These are phyloP conservation scores for Diarsia rubi DNA, from an alignment of 2,888 invertebrate genomes.

Conservation along the genomic window DNA sequence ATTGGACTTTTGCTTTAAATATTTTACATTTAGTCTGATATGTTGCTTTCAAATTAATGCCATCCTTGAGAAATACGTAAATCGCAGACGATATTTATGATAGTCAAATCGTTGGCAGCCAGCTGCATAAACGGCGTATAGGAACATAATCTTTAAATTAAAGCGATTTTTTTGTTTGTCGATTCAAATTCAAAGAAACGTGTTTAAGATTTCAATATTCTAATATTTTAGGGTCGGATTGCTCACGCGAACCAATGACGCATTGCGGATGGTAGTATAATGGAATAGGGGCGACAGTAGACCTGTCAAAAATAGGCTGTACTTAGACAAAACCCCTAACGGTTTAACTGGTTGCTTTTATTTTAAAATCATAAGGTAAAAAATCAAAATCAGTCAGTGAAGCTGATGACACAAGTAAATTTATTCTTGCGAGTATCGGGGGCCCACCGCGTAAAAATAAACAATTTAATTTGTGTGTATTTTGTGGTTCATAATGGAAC, in stretches of 20 bases:
- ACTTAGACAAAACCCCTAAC: background rate
- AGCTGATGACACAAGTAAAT: background rate
- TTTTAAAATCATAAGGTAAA: background rate
- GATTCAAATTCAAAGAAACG: background rate
- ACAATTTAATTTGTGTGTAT: background rate
- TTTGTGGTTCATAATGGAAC: background rate
- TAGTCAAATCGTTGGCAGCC: slow-evolving; percentile 10
- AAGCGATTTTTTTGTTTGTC: background rate
- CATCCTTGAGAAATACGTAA: background rate
- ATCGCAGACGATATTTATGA: background rate
- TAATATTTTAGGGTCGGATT: background rate
- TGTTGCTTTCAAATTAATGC: slow-evolving; percentile 1
- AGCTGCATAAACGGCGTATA: background rate
- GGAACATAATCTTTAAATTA: slow-evolving; percentile 3
- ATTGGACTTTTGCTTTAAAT: slow-evolving; percentile 1
- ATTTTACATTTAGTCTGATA: background rate
- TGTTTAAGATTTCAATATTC: background rate
- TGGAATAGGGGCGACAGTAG: slow-evolving; percentile 1
- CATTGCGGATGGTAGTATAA: slow-evolving; percentile 7
- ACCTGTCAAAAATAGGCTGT: background rate
- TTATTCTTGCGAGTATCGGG: background rate
- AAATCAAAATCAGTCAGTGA: background rate
- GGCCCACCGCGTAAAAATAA: background rate
- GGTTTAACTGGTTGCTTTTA: background rate
- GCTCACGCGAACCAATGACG: slow-evolving; percentile 15